phyloP scores from a whole-genome alignment of 2,113 vertebrate genomes.

The Epinephelus cyanopodus region DNA sequence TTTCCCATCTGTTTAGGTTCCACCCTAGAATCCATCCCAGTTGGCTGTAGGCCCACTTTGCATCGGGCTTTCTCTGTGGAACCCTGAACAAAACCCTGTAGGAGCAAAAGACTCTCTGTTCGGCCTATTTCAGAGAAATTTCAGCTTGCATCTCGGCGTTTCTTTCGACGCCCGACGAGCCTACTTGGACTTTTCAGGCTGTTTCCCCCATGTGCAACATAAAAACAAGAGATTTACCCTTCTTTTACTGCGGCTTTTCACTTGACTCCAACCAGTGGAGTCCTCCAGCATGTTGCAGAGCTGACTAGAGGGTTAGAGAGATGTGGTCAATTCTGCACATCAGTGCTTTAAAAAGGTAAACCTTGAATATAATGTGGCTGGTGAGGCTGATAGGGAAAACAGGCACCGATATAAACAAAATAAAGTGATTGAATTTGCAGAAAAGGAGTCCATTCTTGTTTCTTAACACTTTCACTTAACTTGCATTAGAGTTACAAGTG shows the following conservation, averaged over 20 bases:
- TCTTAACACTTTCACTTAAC: constrained; percentile 10
- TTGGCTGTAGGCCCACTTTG: constrained; percentile 82
- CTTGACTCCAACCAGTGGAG: constrained; percentile 12
- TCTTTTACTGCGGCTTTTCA: constrained; percentile 28
- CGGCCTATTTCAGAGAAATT: constrained; percentile 62
- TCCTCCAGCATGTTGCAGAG: constrained; percentile 13
- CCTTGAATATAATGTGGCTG: no score
- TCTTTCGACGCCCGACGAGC: constrained; percentile 33
- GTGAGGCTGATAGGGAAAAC: neutral
- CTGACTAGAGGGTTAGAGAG: neutral
- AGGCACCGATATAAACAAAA: neutral
- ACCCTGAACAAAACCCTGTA: constrained; percentile 73
- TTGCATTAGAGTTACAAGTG: neutral
- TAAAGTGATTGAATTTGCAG: neutral
- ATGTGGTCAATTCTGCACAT: neutral
- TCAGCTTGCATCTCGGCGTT: constrained; percentile 48
- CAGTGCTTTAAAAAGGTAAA: neutral
- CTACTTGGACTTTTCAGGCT: constrained; percentile 35
- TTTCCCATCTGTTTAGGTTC: constrained; percentile 85
- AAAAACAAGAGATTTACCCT: constrained; percentile 13
- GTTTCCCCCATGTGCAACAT: constrained; percentile 24
- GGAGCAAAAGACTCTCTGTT: constrained; percentile 59
- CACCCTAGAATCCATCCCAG: constrained; percentile 79
- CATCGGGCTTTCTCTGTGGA: constrained; percentile 75
- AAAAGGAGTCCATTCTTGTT: neutral